phyloP scores from a whole-genome alignment of 2,113 vertebrate species.

The Zosterops hypoxanthus region DNA sequence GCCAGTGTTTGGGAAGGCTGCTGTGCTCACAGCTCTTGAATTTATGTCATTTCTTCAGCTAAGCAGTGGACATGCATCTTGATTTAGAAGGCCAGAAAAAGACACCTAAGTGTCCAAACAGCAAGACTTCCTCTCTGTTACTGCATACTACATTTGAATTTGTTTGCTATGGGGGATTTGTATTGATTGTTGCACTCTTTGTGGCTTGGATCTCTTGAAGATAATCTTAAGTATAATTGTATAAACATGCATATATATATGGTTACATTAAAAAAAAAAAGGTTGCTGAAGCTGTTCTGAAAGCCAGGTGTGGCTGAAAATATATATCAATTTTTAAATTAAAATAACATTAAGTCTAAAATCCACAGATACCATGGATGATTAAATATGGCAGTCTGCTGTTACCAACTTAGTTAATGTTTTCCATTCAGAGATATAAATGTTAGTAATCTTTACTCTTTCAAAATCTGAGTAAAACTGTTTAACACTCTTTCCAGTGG shows the following conservation, averaged over 20 bases:
- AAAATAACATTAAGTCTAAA: background rate
- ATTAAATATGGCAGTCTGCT: background rate
- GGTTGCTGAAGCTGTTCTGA: background rate
- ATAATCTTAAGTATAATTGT: background rate
- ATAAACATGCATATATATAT: background rate
- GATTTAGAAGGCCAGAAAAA: background rate
- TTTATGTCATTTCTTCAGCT: background rate
- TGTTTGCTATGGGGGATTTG: background rate
- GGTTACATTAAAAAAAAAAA: background rate
- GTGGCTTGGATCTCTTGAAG: background rate
- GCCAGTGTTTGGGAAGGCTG: background rate
- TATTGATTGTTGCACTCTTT: background rate
- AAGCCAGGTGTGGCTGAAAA: background rate
- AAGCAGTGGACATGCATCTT: background rate
- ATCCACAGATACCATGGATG: background rate
- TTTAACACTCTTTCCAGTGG: background rate
- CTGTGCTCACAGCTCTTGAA: background rate
- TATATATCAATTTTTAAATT: background rate
- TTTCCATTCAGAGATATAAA: background rate
- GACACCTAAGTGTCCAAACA: background rate
- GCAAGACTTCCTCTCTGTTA: background rate
- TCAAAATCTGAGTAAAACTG: background rate
- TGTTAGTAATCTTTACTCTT: background rate
- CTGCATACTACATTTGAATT: background rate
- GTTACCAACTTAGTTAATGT: background rate